Base-by-base conservation (phyloP, 2,888 invertebrate species). In the Meloe dianella region DNA sequence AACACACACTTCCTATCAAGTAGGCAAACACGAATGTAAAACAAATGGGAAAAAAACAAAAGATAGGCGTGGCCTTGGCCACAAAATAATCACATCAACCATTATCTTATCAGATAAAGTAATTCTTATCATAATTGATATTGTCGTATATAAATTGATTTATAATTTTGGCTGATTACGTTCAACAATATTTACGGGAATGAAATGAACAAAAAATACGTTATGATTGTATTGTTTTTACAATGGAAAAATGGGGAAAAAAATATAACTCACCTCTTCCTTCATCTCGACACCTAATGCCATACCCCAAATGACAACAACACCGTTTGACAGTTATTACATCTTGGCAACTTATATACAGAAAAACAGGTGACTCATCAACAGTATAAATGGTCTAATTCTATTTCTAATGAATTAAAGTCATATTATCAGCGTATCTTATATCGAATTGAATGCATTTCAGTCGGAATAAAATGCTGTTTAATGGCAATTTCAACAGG, bases 41-140 rank as follows among this genome's bases (percentile, higher is more conserved):
- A 47, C 47, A 47, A 47, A 9, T 0, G 20, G 20, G 60, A 68
- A 60, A 68, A 68, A 65, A 68, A 68, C 65, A 73, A 72, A 73
- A 76, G 75, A 80, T 79, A 81, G 82, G 82, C 81, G 82, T 82
- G 81, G 80, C 81, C 77, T 78, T 79, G 74, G 73, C 75, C 72
- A 76, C 74, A 73, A 71, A 71, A 71, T 67, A 66, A 69, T 47
- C 47, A 47, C 7, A 14, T 10, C 12, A 35, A 1, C 7, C 20
- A 54, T 68, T 72, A 73, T 72, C 75, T 73, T 73, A 74, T 74
- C 73, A 65, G 63, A 60, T 60, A 47, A 64, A 54, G 22, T 61
- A 58, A 57, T 66, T 65, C 4, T 32, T 64, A 65, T 62, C 70
- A 68, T 68, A 67, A 65, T 61, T 12, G 14, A 38, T 51, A 66